Evolutionary conservation across 37 sponge, comb jelly and placozoan species (phyloP).

Genomic region (Mnemiopsis leidyi): DNA sequence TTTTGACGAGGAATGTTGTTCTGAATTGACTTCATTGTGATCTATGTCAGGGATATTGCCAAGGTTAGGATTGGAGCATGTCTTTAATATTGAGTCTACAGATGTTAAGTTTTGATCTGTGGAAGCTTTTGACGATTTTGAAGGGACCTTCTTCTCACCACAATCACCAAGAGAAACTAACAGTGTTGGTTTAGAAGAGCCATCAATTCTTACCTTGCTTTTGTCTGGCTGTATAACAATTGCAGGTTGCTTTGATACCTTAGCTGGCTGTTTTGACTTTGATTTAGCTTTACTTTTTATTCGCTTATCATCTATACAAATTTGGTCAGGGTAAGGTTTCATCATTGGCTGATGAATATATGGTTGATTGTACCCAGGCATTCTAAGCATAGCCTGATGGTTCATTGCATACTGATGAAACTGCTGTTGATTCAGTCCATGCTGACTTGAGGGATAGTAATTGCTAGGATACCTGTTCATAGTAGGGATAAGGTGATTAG

Average conservation of each 20-base stretch:
- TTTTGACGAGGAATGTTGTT: background rate
- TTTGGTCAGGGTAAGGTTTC: background rate
- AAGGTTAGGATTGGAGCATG: conserved; percentile 25
- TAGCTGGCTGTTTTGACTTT: background rate
- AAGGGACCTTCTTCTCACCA: background rate
- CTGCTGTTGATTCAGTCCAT: background rate
- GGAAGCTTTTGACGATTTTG: background rate
- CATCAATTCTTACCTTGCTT: background rate
- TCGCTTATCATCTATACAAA: background rate
- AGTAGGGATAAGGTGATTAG: background rate
- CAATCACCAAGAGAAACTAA: conserved; percentile 29
- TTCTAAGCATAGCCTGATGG: background rate
- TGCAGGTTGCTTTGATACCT: background rate
- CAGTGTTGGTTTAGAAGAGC: conserved; percentile 23
- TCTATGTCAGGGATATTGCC: conserved; percentile 16
- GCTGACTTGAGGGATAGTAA: background rate
- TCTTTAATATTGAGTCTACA: conserved; percentile 43
- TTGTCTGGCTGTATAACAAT: conserved; percentile 26
- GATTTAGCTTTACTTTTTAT: background rate
- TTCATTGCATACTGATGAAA: background rate
- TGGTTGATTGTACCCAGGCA: background rate
- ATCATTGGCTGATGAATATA: background rate
- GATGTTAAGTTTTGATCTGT: background rate
- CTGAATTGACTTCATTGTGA: background rate
- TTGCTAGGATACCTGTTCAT: background rate